phyloP scores from a whole-genome alignment of 2,888 invertebrate species.

The Orchesellides sinensis region DNA sequence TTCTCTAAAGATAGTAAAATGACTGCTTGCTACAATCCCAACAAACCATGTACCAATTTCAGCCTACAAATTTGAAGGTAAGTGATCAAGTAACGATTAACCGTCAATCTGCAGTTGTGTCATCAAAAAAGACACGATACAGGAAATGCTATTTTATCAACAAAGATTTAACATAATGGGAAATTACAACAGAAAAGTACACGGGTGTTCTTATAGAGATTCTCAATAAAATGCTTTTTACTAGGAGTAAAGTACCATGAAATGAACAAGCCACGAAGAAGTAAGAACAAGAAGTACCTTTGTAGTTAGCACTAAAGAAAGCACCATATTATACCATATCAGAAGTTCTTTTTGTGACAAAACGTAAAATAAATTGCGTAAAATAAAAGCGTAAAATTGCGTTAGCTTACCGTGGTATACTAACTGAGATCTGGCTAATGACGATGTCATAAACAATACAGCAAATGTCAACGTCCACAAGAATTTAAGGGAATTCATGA shows the following conservation, averaged over 20 bases:
- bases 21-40: background rate
- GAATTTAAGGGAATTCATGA: conserved; percentile 72
- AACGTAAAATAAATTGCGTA: too few relatives aligned
- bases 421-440: conserved; percentile 70
- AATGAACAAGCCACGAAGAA: background rate
- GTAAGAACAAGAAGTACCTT: background rate
- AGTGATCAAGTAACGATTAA: background rate
- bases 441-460: conserved; percentile 70
- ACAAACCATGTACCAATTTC: background rate
- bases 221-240: too few relatives aligned
- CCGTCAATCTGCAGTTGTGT: conserved; percentile 45
- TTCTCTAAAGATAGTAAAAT: background rate
- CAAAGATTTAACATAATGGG: background rate
- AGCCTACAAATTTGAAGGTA: background rate
- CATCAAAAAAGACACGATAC: conserved; percentile 57
- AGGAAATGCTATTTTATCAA: conserved; percentile 35
- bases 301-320: too few relatives aligned
- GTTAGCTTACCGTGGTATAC: conserved; percentile 69
- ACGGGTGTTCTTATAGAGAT: too few relatives aligned
- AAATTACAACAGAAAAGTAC: too few relatives aligned
- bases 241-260: too few relatives aligned
- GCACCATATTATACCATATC: too few relatives aligned
- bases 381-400: conserved; percentile 57
- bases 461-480: conserved; percentile 72
- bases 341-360: too few relatives aligned